A percentile compares a stretch with the other conserved stretches of the same genome.
These are phyloP conservation scores for Elysia crispata DNA, from an alignment of 2,888 invertebrate genomes.

Conservation along the genomic window DNA sequence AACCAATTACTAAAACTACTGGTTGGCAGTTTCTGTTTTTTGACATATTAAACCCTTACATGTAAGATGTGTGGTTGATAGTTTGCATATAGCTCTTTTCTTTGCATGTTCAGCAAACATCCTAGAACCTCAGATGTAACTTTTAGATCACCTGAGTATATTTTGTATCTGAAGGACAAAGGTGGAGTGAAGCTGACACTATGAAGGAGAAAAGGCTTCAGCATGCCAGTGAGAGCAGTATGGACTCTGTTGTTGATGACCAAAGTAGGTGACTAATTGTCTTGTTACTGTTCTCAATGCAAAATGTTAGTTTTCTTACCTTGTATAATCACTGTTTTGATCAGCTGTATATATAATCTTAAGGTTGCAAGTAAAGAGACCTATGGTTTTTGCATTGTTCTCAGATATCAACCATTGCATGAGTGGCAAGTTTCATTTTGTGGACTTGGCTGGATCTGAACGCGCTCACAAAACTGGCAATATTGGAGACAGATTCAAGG, in stretches of 20 bases:
- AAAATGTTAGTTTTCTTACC: background rate
- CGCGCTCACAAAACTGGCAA: slow-evolving; percentile 78
- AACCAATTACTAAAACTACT: too few relatives aligned
- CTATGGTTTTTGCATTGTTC: background rate
- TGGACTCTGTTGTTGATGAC: slow-evolving; percentile 58
- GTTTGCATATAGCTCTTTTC: too few relatives aligned
- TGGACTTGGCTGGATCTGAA: slow-evolving; percentile 78
- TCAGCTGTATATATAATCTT: too few relatives aligned
- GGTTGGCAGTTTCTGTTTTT: too few relatives aligned
- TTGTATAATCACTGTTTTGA: background rate
- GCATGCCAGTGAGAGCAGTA: slow-evolving; percentile 52
- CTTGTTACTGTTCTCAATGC: background rate
- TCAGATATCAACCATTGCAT: slow-evolving; percentile 55
- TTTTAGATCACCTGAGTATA: too few relatives aligned
- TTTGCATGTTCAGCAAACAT: too few relatives aligned
- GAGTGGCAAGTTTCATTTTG: slow-evolving; percentile 78
- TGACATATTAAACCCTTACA: too few relatives aligned
- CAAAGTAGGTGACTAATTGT: slow-evolving; percentile 51
- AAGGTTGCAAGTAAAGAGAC: background rate
- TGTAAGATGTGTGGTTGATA: too few relatives aligned
- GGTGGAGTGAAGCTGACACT: slow-evolving; percentile 70
- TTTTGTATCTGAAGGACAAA: too few relatives aligned
- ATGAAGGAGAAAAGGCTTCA: slow-evolving; percentile 59
- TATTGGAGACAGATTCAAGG: slow-evolving; percentile 77
- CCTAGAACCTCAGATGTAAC: too few relatives aligned